Evolutionary conservation across 2,113 vertebrate genomes (phyloP), one percentile per base, ranked within the genome.

Genomic region (Malaclemys terrapin): DNA sequence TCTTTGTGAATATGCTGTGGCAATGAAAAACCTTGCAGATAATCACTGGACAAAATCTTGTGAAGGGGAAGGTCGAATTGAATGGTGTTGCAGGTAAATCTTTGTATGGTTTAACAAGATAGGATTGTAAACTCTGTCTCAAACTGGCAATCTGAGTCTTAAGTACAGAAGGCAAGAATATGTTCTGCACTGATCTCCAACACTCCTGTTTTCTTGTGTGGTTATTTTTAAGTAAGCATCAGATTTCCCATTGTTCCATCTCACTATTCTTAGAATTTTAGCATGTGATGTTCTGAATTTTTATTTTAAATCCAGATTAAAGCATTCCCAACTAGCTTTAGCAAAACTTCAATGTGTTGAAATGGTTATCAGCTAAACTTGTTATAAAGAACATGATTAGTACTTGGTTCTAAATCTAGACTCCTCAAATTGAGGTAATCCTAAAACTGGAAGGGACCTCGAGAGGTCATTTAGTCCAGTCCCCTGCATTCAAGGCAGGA

Each of bases 21-120:
- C 99, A 97, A 99, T 99, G 99, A 99, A 99, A 98, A 99, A 99
- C 96, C 98, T 99, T 38, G 99, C 99, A 25, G 99, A 99, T 98
- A 99, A 99, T 98, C 99, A 99, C 98, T 99, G 99, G 99, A 98
- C 99, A 89, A 99, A 99, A 97, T 99, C 98, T 92, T 99, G 98
- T 92, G 99, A 99, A 96, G 99, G 99, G 56, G 99, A 99, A 97
- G 99, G 99, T 45, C 99, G 99, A 86, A 99, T 99, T 95, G 99
- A 99, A 88, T 99, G 99, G 99, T 99, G 99, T 95, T 99, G 99
- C 98, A 99, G 99, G 99, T 99, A 98, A 92, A 85, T 95, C 16
- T 91, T 92, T 88, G 85, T 80, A 82, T 82, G 31, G 88, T 81
- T 54, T 92, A 88, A 56, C 3, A 56, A 54, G 81, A 27, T 87